Percentiles rank a stretch among this genome's conserved stretches.
Conservation (phyloP, 2,113 vertebrate species). For the Saguinus midas region DNA sequence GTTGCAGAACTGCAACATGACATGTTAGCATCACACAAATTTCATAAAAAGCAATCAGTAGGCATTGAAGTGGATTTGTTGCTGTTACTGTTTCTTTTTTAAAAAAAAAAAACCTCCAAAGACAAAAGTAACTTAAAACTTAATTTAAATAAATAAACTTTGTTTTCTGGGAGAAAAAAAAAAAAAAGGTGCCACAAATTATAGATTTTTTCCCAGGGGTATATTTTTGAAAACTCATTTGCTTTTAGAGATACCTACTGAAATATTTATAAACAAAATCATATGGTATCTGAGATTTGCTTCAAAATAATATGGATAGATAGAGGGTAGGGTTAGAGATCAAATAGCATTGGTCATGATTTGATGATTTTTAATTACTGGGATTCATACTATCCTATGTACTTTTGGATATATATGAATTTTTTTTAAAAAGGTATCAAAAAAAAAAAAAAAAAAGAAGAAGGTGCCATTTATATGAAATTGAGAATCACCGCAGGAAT, state of each 20-base stretch:
- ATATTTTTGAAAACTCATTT: neutral
- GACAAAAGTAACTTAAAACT: neutral
- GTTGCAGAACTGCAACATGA: constrained; percentile 87
- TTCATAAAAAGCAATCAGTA: constrained; percentile 94
- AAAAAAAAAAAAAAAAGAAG: neutral
- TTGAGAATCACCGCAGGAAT: neutral
- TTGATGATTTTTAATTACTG: neutral
- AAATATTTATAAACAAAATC: constrained; percentile 17
- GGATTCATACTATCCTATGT: neutral
- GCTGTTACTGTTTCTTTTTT: neutral
- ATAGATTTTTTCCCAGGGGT: neutral
- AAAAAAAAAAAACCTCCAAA: neutral
- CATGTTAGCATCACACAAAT: constrained; percentile 89
- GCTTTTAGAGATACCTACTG: neutral
- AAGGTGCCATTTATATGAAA: neutral
- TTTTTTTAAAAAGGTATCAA: neutral
- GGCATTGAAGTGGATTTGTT: neutral
- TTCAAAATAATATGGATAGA: neutral
- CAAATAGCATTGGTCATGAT: neutral
- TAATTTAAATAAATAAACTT: neutral
- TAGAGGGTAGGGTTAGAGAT: neutral
- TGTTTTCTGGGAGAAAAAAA: neutral
- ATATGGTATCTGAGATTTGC: neutral
- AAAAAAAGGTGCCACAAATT: neutral
- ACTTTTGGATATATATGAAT: neutral